Percentiles rank a stretch among this genome's conserved stretches.
These are phyloP conservation scores for Nephila pilipes DNA, from an alignment of 1,140 invertebrate genomes.

Conservation along the genomic window DNA sequence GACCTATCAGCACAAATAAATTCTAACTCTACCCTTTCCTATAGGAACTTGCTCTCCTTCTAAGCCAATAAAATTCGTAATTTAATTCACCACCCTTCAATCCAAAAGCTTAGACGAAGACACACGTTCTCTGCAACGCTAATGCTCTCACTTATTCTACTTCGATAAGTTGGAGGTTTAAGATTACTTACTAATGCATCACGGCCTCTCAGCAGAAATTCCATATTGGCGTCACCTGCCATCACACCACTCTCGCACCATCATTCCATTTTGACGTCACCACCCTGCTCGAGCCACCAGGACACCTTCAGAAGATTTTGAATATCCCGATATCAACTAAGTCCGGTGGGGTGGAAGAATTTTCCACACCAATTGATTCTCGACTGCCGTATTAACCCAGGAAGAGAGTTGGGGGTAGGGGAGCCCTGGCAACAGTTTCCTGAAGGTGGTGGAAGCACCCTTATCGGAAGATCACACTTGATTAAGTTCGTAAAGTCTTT, in stretches of 20 bases:
- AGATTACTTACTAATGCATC: background rate
- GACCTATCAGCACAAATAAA: no score
- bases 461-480: conserved; percentile 24
- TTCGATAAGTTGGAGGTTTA: background rate
- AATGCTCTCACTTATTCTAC: conserved; percentile 2
- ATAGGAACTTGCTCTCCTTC: no score
- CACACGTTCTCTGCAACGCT: background rate
- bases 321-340: conserved; percentile 27
- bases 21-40: no score
- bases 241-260: background rate
- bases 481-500: conserved; percentile 30
- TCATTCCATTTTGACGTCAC: background rate
- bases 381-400: conserved; percentile 16
- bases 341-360: conserved; percentile 4
- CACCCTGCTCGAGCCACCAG: background rate
- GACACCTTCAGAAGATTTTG: conserved; percentile 12
- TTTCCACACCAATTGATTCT: conserved; percentile 23
- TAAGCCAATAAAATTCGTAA: background rate
- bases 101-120: background rate
- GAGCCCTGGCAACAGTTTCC: background rate
- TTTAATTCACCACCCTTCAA: background rate
- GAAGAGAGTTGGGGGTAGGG: background rate
- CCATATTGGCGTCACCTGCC: conserved; percentile 14
- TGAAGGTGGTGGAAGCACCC: background rate
- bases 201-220: background rate